Conservation (phyloP, 2,113 vertebrate genomes). For the Argyrosomus japonicus region DNA sequence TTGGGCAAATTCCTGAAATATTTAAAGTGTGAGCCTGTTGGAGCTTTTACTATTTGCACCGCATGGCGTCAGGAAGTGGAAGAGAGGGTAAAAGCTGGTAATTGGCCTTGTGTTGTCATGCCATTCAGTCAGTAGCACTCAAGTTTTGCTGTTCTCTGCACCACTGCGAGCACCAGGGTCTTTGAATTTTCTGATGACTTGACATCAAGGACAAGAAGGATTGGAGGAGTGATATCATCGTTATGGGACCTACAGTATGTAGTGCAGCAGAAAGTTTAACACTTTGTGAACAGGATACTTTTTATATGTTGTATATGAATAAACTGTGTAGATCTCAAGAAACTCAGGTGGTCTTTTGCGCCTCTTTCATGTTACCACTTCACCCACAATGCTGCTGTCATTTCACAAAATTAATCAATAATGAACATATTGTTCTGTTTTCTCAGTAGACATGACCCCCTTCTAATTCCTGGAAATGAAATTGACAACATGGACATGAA, state of each 20-base stretch:
- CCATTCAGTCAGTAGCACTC: conserved; percentile 84
- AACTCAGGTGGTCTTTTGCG: not conserved
- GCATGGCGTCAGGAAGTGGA: conserved; percentile 89
- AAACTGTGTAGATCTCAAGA: not conserved
- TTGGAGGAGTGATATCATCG: conserved; percentile 13
- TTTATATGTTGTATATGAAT: conserved; percentile 8
- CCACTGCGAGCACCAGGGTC: conserved; percentile 69
- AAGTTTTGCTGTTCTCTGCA: conserved; percentile 45
- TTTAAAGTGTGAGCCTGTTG: conserved; percentile 97
- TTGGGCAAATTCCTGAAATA: conserved; percentile 99
- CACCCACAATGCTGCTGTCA: not conserved
- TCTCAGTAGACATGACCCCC: conserved; percentile 92
- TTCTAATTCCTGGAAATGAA: conserved; percentile 96
- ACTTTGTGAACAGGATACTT: conserved; percentile 1
- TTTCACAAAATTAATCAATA: conserved; percentile 2
- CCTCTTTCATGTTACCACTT: not conserved
- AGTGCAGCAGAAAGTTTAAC: conserved; percentile 16
- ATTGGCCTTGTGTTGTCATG: conserved; percentile 90
- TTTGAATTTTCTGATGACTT: conserved; percentile 50
- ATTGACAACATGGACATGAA: conserved; percentile 99
- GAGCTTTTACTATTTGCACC: conserved; percentile 92
- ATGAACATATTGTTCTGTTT: conserved; percentile 21
- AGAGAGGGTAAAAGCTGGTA: conserved; percentile 91
- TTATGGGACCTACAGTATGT: conserved; percentile 21
- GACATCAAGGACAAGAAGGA: conserved; percentile 42